Evolutionary conservation across 2,113 vertebrate genomes (phyloP), one percentile per base, ranked within the genome.

Genomic region (Stigmatopora argus): DNA sequence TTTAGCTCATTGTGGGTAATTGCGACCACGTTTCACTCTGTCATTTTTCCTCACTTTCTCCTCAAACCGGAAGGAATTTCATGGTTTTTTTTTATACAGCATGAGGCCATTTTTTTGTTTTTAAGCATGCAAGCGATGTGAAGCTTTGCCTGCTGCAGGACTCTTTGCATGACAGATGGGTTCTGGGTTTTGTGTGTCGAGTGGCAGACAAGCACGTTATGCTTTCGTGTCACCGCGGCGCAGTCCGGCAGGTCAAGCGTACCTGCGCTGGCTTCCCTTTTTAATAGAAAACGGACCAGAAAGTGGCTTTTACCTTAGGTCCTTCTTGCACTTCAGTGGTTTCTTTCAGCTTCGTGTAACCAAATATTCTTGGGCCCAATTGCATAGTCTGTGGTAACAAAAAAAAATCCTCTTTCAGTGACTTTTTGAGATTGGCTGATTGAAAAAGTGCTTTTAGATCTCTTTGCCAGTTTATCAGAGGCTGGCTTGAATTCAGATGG

Each of bases 1-100:
- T 87, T 88, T 88, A 87, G 83, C 85, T 84, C 84, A 81, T 83
- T 79, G 84, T 86, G 84, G 75, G 85, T 89, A 85, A 87, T 86
- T 85, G 86, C 56, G 55, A 74, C 67, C 19, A 77, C 56, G 57
- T 71, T 74, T 85, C 47, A 53, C 83, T 78, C 79, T n/a, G 79
- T 83, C 88, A 86, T 83, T 82, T 81, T 73, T 78, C 78, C 77
- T 71, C 78, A 71, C 74, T 75, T 64, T 69, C 71, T 13, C 35
- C 56, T 75, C 73, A 67, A 34, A 65, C n/a, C 53, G 63, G 51
- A 21, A 21, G 67, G 66, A 35, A 21, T 46, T 31, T 21, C 12
- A n/a, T n/a, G n/a, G n/a, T 13, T 11, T n/a, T 7, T 19, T 35
- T 51, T 64, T 47, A 38, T n/a, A 7, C 7, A 38, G 35, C 35